A percentile compares a stretch with the other conserved stretches of the same genome.
phyloP scores from a whole-genome alignment of 2,113 vertebrate species.

The Pimephales promelas region DNA sequence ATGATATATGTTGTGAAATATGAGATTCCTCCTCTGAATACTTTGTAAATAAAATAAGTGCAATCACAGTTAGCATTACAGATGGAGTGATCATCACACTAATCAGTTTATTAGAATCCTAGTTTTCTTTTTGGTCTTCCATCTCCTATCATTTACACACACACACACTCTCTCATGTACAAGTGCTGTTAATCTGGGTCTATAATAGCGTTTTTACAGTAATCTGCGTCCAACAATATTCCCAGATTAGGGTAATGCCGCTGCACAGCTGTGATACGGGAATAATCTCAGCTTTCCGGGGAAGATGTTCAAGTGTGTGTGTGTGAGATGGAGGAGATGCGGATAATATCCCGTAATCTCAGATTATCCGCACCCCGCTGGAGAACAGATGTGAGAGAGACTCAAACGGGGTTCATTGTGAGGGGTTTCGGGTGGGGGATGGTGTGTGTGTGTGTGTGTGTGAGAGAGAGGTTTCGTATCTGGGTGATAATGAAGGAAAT shows the following conservation, averaged over 20 bases:
- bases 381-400: background rate
- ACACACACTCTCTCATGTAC: background rate
- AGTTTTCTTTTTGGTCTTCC: background rate
- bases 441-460: background rate
- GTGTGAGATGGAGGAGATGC: slow-evolving; percentile 43
- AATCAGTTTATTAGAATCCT: background rate
- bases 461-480: background rate
- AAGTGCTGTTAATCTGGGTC: slow-evolving; percentile 36
- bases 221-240: slow-evolving; percentile 34
- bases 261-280: slow-evolving; percentile 64
- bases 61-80: background rate
- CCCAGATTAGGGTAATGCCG: slow-evolving; percentile 32
- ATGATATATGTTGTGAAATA: background rate
- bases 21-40: slow-evolving; percentile 4
- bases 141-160: no score
- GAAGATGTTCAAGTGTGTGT: slow-evolving; percentile 25
- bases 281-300: slow-evolving; percentile 51
- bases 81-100: no score
- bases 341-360: slow-evolving; percentile 69
- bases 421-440: background rate
- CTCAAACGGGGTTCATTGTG: background rate
- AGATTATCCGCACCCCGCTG: slow-evolving; percentile 65
- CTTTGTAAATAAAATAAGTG: background rate
- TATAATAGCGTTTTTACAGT: slow-evolving; percentile 10
- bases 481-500: background rate